Conservation (phyloP, 2,888 invertebrate genomes). For the Chydorus sphaericus region DNA sequence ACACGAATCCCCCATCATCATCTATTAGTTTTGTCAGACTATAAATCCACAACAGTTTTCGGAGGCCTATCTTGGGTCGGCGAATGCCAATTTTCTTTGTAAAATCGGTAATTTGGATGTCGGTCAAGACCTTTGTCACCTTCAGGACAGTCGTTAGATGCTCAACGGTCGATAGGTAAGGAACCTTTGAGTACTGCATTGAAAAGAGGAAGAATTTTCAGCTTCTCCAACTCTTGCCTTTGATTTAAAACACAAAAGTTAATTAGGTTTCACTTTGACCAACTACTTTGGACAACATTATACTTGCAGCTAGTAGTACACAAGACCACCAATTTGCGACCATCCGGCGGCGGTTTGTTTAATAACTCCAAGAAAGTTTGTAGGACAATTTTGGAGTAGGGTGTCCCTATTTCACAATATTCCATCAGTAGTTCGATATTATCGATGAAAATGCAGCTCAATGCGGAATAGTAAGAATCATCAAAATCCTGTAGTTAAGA, state of each 20-base stretch:
- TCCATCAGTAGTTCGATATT: slow-evolving; percentile 94
- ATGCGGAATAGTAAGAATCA: slow-evolving; percentile 91
- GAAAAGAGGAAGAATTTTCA: slow-evolving; percentile 88
- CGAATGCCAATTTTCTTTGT: slow-evolving; percentile 52
- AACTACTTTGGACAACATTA: too few relatives aligned
- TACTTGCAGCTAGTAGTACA: slow-evolving; percentile 86
- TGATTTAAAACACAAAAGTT: not conserved
- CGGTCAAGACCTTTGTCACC: slow-evolving; percentile 59
- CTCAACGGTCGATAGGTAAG: slow-evolving; percentile 70
- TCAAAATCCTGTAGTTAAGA: slow-evolving; percentile 64
- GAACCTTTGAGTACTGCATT: slow-evolving; percentile 83
- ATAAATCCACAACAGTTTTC: slow-evolving; percentile 75
- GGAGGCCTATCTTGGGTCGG: slow-evolving; percentile 89
- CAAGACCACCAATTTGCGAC: slow-evolving; percentile 78
- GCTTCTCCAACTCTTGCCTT: slow-evolving; percentile 83
- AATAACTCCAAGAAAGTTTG: slow-evolving; percentile 86
- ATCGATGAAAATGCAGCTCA: slow-evolving; percentile 93
- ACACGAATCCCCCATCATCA: slow-evolving; percentile 57
- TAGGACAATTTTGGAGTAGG: slow-evolving; percentile 91
- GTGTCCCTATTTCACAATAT: slow-evolving; percentile 93
- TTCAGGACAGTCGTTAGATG: slow-evolving; percentile 70
- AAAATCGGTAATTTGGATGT: slow-evolving; percentile 55
- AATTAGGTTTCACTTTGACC: not conserved
- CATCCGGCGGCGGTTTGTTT: slow-evolving; percentile 88
- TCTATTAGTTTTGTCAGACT: slow-evolving; percentile 87